Percentiles rank a stretch among this genome's conserved stretches.
phyloP scores from a whole-genome alignment of 2,888 invertebrate genomes.

The Trypoxylon attenuatum region DNA sequence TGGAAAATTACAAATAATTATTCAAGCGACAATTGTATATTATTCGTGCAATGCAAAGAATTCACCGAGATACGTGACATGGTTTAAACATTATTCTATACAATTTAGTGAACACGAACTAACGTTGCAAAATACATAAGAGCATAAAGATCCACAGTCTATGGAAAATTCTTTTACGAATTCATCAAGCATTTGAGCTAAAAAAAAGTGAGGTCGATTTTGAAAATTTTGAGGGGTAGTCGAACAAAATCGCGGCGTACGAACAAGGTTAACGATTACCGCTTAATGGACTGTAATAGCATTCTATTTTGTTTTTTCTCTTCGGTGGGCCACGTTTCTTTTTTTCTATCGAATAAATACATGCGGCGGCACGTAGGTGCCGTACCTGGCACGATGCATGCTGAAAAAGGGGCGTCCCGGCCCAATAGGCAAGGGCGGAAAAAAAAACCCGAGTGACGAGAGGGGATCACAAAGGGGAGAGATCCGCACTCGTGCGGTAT shows the following conservation, averaged over 20 bases:
- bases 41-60: too few species aligned
- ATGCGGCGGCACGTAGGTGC: neutral
- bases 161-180: too few species aligned
- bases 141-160: too few species aligned
- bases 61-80: too few species aligned
- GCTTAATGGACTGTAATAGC: neutral
- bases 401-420: conserved; percentile 6
- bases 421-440: neutral
- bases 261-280: neutral
- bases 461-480: neutral
- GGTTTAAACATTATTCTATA: too few species aligned
- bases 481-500: neutral
- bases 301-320: neutral
- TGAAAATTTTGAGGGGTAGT: too few species aligned
- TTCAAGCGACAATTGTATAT: too few species aligned
- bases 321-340: neutral
- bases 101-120: too few species aligned
- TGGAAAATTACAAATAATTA: too few species aligned
- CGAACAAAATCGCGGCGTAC: neutral
- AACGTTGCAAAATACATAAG: too few species aligned
- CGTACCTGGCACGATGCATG: conserved; percentile 5
- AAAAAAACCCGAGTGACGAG: conserved; percentile 1
- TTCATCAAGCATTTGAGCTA: too few species aligned
- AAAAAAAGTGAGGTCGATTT: too few species aligned
- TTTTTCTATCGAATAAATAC: conserved; percentile 25